These are phyloP conservation scores for Pangasius krempfi DNA, from an alignment of 2,797 vertebrate species.

Conservation along the genomic window DNA sequence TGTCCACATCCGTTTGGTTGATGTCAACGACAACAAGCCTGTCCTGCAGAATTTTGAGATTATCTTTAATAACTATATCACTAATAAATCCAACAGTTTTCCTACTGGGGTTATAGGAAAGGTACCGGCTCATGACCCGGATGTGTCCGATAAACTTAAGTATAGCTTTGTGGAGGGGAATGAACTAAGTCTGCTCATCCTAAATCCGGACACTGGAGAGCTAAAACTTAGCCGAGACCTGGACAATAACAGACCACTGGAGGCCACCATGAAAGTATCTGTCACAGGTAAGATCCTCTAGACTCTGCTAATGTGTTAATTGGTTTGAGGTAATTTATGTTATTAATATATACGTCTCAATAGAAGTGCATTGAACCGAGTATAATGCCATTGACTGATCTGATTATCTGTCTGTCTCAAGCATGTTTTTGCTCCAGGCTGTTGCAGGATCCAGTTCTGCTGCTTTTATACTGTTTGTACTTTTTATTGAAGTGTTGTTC, in stretches of 20 bases:
- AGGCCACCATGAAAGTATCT: constrained; percentile 92
- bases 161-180: constrained; percentile 93
- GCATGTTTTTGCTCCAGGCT: constrained; percentile 67
- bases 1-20: constrained; percentile 86
- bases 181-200: constrained; percentile 86
- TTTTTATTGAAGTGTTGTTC: constrained; percentile 28
- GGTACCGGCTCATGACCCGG: constrained; percentile 92
- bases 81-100: constrained; percentile 97
- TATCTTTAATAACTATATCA: constrained; percentile 97
- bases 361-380: constrained; percentile 1
- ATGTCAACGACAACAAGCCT: constrained; percentile 92
- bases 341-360: not conserved
- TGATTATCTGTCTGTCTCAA: not conserved
- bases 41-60: constrained; percentile 94
- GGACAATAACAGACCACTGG: constrained; percentile 92
- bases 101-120: constrained; percentile 92
- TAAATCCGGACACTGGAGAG: constrained; percentile 88
- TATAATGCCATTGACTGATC: constrained; percentile 20
- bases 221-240: constrained; percentile 89
- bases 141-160: constrained; percentile 89
- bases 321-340: not conserved
- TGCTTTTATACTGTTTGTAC: constrained; percentile 66
- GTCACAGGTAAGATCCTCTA: constrained; percentile 85
- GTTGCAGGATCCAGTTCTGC: constrained; percentile 70
- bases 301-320: not conserved